These are phyloP conservation scores for Psophia crepitans DNA, from an alignment of 2,113 vertebrate species.

Conservation along the genomic window DNA sequence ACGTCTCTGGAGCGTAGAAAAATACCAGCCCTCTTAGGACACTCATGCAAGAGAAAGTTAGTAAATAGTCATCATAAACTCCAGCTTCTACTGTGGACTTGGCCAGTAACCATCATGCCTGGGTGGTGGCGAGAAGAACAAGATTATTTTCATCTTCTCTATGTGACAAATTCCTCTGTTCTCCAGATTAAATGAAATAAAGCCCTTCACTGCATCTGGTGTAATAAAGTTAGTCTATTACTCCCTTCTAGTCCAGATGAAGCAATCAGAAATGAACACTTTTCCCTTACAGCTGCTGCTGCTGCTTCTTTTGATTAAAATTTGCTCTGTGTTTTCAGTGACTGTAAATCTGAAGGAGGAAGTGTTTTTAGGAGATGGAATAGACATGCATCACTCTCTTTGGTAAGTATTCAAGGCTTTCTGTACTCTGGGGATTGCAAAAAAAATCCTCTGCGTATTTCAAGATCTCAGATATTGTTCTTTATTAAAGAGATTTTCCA, in stretches of 20 bases:
- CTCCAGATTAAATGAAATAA: slow-evolving; percentile 60
- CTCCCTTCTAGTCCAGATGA: slow-evolving; percentile 49
- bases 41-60: slow-evolving; percentile 50
- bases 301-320: slow-evolving; percentile 66
- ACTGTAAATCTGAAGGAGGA: slow-evolving; percentile 59
- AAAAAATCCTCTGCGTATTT: not conserved
- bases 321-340: slow-evolving; percentile 18
- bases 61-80: slow-evolving; percentile 34
- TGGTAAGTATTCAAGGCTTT: slow-evolving; percentile 9
- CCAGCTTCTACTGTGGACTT: slow-evolving; percentile 20
- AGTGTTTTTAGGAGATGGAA: slow-evolving; percentile 38
- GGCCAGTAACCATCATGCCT: slow-evolving; percentile 8
- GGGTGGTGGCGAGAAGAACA: not conserved
- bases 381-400: slow-evolving; percentile 24
- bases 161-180: slow-evolving; percentile 57
- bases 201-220: slow-evolving; percentile 32
- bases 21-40: not conserved
- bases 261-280: slow-evolving; percentile 38
- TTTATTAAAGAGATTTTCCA: slow-evolving; percentile 37
- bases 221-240: slow-evolving; percentile 35
- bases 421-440: not conserved
- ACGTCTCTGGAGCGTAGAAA: slow-evolving; percentile 44
- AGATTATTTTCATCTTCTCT: slow-evolving; percentile 62
- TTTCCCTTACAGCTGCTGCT: slow-evolving; percentile 45
- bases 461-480: slow-evolving; percentile 9